Evolutionary conservation across 2,888 invertebrate species (phyloP).

Genomic region (Idaea biselata): DNA sequence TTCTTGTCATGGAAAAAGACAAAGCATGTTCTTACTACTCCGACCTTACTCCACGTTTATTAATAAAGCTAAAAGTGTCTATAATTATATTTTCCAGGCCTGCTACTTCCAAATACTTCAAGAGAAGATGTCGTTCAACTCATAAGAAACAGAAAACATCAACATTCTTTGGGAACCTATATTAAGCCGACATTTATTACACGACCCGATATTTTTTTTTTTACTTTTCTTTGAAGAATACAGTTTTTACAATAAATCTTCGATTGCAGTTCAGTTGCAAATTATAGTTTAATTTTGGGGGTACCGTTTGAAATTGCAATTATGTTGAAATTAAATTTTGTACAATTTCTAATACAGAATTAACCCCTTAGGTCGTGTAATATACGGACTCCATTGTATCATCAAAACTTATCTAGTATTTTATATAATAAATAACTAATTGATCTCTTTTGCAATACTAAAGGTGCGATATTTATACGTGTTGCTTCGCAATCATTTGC

Average conservation of each 20-base stretch:
- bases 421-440: constrained; percentile 5
- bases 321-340: too few relatives aligned
- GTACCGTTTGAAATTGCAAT: too few relatives aligned
- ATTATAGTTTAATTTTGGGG: too few relatives aligned
- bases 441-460: constrained; percentile 4
- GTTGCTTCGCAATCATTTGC: background rate
- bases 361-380: too few relatives aligned
- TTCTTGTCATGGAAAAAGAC: too few relatives aligned
- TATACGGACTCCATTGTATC: background rate
- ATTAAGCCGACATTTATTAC: too few relatives aligned
- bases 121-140: constrained; percentile 83
- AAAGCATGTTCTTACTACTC: too few relatives aligned
- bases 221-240: too few relatives aligned
- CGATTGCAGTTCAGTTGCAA: too few relatives aligned
- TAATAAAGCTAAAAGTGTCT: background rate
- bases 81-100: constrained; percentile 76
- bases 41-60: background rate
- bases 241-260: too few relatives aligned
- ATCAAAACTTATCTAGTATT: background rate
- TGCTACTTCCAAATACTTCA: constrained; percentile 89
- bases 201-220: too few relatives aligned
- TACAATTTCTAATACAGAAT: too few relatives aligned
- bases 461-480: constrained; percentile 3
- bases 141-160: constrained; percentile 14
- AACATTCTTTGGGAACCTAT: background rate